Percentiles rank a stretch among this genome's conserved stretches.
Conservation (phyloP, 1,140 invertebrate species). For the Lordiphosa collinella region DNA sequence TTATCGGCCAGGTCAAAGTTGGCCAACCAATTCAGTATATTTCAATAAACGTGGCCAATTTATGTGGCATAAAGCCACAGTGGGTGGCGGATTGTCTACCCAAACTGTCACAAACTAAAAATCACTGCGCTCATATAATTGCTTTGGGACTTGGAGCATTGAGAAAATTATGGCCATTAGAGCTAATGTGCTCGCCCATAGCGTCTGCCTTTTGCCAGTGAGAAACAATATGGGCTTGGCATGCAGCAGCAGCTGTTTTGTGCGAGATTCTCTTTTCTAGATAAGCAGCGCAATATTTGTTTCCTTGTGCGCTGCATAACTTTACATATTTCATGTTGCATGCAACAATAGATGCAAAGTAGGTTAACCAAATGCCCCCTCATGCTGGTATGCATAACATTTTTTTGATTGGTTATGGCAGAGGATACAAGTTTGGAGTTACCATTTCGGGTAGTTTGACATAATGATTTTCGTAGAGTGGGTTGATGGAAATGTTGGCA, state of each 20-base stretch:
- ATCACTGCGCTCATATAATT: slow-evolving; percentile 12
- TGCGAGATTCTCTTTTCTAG: slow-evolving; percentile 14
- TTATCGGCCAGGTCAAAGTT: slow-evolving; percentile 9
- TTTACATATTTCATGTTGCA: slow-evolving; percentile 68
- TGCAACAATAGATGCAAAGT: slow-evolving; percentile 60
- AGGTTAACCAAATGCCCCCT: slow-evolving; percentile 59
- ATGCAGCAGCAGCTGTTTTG: slow-evolving; percentile 13
- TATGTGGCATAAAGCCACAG: slow-evolving; percentile 7
- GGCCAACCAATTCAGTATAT: slow-evolving; percentile 34
- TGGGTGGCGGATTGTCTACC: no score
- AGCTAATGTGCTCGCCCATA: slow-evolving; percentile 16
- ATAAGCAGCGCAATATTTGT: slow-evolving; percentile 41
- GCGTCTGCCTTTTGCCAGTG: slow-evolving; percentile 18
- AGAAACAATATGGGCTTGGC: slow-evolving; percentile 8
- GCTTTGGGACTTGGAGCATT: slow-evolving; percentile 31
- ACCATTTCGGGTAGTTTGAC: not conserved
- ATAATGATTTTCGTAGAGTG: no score
- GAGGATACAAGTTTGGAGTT: not conserved
- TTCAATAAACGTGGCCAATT: slow-evolving; percentile 56
- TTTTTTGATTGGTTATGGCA: slow-evolving; percentile 30
- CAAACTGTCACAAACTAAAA: slow-evolving; percentile 1
- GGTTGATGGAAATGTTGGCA: no score
- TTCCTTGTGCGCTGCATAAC: slow-evolving; percentile 41
- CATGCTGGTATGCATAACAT: slow-evolving; percentile 38
- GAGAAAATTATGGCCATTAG: slow-evolving; percentile 59